A percentile compares a stretch with the other conserved stretches of the same genome.
Conservation (phyloP, 2,797 vertebrate species). For the Sylvilagus floridanus region DNA sequence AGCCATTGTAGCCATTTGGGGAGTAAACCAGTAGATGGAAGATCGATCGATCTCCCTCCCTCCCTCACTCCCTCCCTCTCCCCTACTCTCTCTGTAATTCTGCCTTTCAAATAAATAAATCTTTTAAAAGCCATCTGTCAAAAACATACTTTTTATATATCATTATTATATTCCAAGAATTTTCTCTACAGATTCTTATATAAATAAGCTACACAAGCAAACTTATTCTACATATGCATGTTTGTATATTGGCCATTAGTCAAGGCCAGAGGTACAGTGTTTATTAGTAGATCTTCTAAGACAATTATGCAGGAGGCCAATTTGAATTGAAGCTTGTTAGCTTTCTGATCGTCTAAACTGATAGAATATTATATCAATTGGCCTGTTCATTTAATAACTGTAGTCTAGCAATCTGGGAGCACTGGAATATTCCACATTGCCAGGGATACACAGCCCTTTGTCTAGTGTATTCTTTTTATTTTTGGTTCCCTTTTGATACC, state of each 20-base stretch:
- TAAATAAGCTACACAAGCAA: slow-evolving; percentile 22
- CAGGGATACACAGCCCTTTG: not conserved
- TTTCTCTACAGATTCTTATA: not conserved
- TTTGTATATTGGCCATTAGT: not conserved
- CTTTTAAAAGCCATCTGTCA: not conserved
- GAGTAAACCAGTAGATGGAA: no score
- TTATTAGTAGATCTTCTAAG: not conserved
- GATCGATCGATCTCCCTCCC: no score
- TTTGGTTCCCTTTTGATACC: not conserved
- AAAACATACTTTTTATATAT: not conserved
- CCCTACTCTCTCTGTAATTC: no score
- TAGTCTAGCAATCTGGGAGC: not conserved
- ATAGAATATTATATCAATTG: not conserved
- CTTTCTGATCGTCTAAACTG: not conserved
- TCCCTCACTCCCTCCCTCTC: no score
- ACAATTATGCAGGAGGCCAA: not conserved
- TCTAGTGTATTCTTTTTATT: not conserved
- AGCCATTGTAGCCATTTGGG: no score
- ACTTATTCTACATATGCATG: not conserved
- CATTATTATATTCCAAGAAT: slow-evolving; percentile 2
- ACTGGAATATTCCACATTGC: not conserved
- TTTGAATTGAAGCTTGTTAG: not conserved
- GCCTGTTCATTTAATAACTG: not conserved
- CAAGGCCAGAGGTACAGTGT: not conserved
- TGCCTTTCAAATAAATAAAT: no score